A percentile compares a stretch with the other conserved stretches of the same genome.
Evolutionary conservation across 1,140 invertebrate species (phyloP).

Genomic region (Metaphire vulgaris): DNA sequence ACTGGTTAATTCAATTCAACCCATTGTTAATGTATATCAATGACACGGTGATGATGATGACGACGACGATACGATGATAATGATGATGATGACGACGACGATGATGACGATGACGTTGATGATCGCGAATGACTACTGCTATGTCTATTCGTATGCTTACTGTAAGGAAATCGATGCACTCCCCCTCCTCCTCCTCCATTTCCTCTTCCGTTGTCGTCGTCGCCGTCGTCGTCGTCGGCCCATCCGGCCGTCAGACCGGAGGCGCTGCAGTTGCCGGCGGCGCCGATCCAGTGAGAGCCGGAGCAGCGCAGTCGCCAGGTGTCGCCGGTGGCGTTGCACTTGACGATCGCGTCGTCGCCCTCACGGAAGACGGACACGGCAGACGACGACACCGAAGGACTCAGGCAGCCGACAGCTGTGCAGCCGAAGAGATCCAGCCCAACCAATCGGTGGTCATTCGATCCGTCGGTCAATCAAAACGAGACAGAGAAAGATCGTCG

Average conservation of each 20-base stretch:
- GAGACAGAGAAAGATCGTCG: too few species aligned
- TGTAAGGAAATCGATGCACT: not conserved
- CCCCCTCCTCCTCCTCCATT: not conserved
- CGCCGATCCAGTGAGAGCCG: not conserved
- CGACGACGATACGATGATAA: too few species aligned
- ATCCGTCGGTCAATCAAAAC: too few species aligned
- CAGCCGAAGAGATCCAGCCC: too few species aligned
- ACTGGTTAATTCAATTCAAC: too few species aligned
- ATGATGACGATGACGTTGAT: too few species aligned
- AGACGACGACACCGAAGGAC: not conserved
- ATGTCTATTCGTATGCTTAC: not conserved
- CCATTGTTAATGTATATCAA: too few species aligned
- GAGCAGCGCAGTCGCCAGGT: not conserved
- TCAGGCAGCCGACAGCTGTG: not conserved
- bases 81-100: too few species aligned
- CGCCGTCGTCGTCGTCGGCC: not conserved
- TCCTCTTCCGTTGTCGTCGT: too few species aligned
- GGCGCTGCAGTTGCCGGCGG: not conserved
- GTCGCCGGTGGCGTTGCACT: not conserved
- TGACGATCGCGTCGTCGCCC: not conserved
- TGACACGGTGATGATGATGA: too few species aligned
- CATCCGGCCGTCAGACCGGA: not conserved
- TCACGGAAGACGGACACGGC: not conserved
- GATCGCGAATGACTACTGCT: too few species aligned
- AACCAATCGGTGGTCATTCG: too few species aligned